These are phyloP conservation scores for Porites lutea DNA, from an alignment of 64 coral and sea anemone species.

Conservation along the genomic window DNA sequence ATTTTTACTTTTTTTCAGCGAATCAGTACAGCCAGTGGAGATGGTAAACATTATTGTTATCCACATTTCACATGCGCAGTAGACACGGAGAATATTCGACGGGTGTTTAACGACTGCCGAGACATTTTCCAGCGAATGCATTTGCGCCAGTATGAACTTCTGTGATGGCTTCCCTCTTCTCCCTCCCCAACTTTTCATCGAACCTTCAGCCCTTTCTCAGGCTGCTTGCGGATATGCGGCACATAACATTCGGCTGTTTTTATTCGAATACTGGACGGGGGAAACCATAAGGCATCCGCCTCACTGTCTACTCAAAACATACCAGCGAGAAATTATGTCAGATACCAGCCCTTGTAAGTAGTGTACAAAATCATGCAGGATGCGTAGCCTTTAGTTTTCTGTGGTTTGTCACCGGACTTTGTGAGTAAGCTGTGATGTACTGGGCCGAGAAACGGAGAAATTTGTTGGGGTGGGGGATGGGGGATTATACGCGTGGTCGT, in stretches of 20 bases:
- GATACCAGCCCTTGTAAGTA: slow-evolving; percentile 57
- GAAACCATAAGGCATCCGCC: slow-evolving; percentile 13
- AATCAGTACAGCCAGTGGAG: slow-evolving; percentile 99
- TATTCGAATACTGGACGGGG: slow-evolving; percentile 30
- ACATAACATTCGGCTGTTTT: slow-evolving; percentile 31
- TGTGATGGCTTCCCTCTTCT: slow-evolving; percentile 78
- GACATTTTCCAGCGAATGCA: slow-evolving; percentile 99
- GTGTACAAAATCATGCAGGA: slow-evolving; percentile 42
- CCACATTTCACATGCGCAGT: slow-evolving; percentile 99
- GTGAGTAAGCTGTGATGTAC: slow-evolving; percentile 21
- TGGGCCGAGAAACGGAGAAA: slow-evolving; percentile 13
- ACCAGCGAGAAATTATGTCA: slow-evolving; percentile 42
- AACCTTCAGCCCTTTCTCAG: slow-evolving; percentile 27
- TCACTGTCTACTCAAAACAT: slow-evolving; percentile 16
- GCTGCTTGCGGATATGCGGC: slow-evolving; percentile 34
- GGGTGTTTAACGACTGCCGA: slow-evolving; percentile 99
- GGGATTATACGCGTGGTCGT: slow-evolving; percentile 23
- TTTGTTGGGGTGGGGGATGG: slow-evolving; percentile 50
- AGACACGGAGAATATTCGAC: slow-evolving; percentile 99
- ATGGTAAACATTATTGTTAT: slow-evolving; percentile 99
- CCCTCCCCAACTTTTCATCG: slow-evolving; percentile 59
- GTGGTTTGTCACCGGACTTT: slow-evolving; percentile 13
- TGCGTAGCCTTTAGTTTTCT: slow-evolving; percentile 40
- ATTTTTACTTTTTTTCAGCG: slow-evolving; percentile 58
- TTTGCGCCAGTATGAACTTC: slow-evolving; percentile 99